Percentiles rank a stretch among this genome's conserved stretches.
Evolutionary conservation across 1,140 invertebrate genomes (phyloP).

Genomic region (Eulimnadia texana): DNA sequence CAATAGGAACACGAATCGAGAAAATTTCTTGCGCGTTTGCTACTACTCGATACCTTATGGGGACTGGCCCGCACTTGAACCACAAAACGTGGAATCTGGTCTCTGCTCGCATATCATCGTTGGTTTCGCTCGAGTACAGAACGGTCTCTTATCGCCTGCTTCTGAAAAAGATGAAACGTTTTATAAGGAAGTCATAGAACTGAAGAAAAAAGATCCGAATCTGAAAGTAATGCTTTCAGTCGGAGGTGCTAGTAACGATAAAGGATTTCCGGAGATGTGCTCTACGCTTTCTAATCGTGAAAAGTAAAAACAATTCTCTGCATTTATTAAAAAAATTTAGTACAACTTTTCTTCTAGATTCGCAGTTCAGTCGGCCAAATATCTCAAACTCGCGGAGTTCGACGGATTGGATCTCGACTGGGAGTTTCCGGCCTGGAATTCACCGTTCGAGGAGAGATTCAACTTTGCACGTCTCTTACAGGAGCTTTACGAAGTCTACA

Average conservation of each 20-base stretch:
- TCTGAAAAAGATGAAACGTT: constrained; percentile 20
- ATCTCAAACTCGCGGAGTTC: constrained; percentile 44
- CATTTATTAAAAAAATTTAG: too few relatives aligned
- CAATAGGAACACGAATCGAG: background rate
- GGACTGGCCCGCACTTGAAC: background rate
- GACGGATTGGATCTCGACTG: constrained; percentile 76
- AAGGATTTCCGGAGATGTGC: constrained; percentile 53
- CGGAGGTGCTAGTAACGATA: constrained; percentile 43
- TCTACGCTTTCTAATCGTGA: constrained; percentile 46
- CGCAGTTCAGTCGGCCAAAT: constrained; percentile 44
- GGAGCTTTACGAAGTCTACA: constrained; percentile 45
- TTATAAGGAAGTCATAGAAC: constrained; percentile 36
- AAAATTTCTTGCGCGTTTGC: constrained; percentile 4
- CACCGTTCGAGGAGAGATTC: constrained; percentile 39
- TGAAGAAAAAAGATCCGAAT: constrained; percentile 47
- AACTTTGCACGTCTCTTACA: constrained; percentile 54
- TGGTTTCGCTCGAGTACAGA: constrained; percentile 7
- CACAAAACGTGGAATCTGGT: background rate
- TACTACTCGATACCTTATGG: constrained; percentile 13
- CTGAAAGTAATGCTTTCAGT: constrained; percentile 64
- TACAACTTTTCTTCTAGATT: constrained; percentile 43
- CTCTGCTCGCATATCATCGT: constrained; percentile 17
- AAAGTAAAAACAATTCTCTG: constrained; percentile 31
- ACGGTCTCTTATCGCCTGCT: background rate
- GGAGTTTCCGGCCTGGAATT: constrained; percentile 60